phyloP scores from a whole-genome alignment of 2,888 invertebrate genomes.

The Sinopyrophorus schimmeli region DNA sequence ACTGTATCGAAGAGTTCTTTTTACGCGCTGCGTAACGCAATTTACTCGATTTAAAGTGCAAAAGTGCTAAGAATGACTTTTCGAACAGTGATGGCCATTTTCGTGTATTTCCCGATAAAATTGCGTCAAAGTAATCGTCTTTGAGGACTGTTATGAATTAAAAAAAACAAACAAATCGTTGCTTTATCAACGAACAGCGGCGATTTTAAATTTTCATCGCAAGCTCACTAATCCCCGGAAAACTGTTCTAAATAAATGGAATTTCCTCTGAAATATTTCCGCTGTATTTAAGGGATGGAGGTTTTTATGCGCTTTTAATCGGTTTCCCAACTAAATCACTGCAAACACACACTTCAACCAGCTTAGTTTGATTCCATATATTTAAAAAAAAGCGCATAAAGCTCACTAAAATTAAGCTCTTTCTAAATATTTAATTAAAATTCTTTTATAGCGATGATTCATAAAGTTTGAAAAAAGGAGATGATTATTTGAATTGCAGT shows the following conservation, averaged over 20 bases:
- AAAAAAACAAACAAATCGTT: constrained; percentile 12
- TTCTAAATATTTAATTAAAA: too few species aligned
- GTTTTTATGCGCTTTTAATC: constrained; percentile 24
- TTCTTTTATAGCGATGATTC: too few species aligned
- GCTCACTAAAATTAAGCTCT: too few species aligned
- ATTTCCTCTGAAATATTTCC: constrained; percentile 28
- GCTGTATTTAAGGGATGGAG: constrained; percentile 21
- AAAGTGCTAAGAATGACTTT: constrained; percentile 2
- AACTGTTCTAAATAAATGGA: constrained; percentile 29
- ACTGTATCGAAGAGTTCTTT: constrained; percentile 2
- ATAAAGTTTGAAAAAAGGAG: too few species aligned
- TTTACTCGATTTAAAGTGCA: constrained; percentile 8
- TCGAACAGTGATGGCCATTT: background rate
- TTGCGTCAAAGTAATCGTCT: constrained; percentile 9
- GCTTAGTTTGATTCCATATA: too few species aligned
- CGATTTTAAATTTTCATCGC: constrained; percentile 25
- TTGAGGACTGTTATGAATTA: constrained; percentile 11
- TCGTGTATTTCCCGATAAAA: background rate
- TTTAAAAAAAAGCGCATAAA: too few species aligned
- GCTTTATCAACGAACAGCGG: constrained; percentile 10
- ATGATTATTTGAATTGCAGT: too few species aligned
- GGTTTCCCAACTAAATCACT: constrained; percentile 14
- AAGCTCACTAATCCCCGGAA: constrained; percentile 21
- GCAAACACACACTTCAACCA: constrained; percentile 16
- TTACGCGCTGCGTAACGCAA: constrained; percentile 7